These are phyloP conservation scores for Lucifuga dentata DNA, from an alignment of 2,113 vertebrate species.

Conservation along the genomic window DNA sequence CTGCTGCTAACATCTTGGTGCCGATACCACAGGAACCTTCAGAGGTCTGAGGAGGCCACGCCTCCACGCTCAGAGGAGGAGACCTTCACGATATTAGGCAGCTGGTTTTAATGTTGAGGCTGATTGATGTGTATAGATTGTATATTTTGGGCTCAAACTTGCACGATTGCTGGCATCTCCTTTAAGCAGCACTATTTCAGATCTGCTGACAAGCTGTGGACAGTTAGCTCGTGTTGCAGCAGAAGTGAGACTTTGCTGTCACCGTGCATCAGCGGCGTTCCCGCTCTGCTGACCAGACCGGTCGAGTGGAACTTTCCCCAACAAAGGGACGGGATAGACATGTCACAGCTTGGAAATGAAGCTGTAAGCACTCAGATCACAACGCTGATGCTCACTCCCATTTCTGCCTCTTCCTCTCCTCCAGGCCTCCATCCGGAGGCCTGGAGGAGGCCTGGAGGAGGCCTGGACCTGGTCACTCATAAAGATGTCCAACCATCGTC, in stretches of 20 bases:
- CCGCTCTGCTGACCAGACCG: slow-evolving; percentile 54
- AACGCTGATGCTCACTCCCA: too few species aligned
- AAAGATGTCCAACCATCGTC: slow-evolving; percentile 40
- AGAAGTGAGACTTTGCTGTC: slow-evolving; percentile 68
- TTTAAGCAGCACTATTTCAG: slow-evolving; percentile 71
- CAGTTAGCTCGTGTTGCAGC: slow-evolving; percentile 53
- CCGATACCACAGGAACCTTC: too few species aligned
- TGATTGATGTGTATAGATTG: too few species aligned
- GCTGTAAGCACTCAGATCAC: slow-evolving; percentile 69
- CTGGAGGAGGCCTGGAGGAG: slow-evolving; percentile 27
- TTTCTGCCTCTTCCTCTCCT: too few species aligned
- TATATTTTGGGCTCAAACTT: too few species aligned
- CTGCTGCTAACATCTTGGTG: too few species aligned
- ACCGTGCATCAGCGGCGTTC: slow-evolving; percentile 42
- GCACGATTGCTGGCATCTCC: too few species aligned
- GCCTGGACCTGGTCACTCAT: slow-evolving; percentile 16
- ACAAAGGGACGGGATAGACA: slow-evolving; percentile 65
- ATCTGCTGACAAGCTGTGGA: slow-evolving; percentile 57
- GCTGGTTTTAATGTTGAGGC: too few species aligned
- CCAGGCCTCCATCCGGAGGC: slow-evolving; percentile 51
- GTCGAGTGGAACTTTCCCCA: slow-evolving; percentile 60
- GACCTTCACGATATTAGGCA: too few species aligned
- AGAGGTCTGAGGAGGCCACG: too few species aligned
- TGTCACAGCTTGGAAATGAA: slow-evolving; percentile 75
- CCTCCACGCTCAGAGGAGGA: too few species aligned